Evolutionary conservation across 35 echinoderm and acorn worm species (phyloP).

Genomic region (Ophiothrix spiculata): DNA sequence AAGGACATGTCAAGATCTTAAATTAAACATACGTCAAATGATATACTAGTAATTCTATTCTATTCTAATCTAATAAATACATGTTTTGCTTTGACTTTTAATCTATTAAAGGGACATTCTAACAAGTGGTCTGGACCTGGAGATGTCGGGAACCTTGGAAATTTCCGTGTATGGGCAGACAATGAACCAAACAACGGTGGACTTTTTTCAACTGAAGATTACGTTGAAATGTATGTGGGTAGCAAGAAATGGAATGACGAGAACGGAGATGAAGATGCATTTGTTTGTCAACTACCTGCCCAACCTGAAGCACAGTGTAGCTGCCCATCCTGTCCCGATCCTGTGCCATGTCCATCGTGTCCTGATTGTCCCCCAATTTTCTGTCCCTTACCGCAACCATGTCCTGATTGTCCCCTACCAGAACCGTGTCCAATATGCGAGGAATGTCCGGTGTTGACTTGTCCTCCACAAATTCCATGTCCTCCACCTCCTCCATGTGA

Average conservation of each 20-base stretch:
- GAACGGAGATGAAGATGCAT: not conserved
- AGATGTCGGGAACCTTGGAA: not conserved
- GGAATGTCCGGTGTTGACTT: too few species aligned
- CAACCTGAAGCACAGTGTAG: too few species aligned
- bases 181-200: not conserved
- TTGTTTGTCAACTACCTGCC: not conserved
- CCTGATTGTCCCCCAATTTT: too few species aligned
- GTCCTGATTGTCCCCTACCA: too few species aligned
- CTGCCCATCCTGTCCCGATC: too few species aligned
- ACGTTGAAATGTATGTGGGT: not conserved
- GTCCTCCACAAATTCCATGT: too few species aligned
- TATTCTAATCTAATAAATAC: not conserved
- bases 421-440: too few species aligned
- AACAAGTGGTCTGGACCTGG: not conserved
- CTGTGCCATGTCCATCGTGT: too few species aligned
- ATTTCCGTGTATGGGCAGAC: not conserved
- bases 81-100: not conserved
- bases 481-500: too few species aligned
- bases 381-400: too few species aligned
- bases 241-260: not conserved
- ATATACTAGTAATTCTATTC: not conserved
- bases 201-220: not conserved
- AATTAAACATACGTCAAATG: not conserved
- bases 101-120: not conserved
- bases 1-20: not conserved